Conservation (phyloP, 2,888 invertebrate species). For the Stratiomys singularior region DNA sequence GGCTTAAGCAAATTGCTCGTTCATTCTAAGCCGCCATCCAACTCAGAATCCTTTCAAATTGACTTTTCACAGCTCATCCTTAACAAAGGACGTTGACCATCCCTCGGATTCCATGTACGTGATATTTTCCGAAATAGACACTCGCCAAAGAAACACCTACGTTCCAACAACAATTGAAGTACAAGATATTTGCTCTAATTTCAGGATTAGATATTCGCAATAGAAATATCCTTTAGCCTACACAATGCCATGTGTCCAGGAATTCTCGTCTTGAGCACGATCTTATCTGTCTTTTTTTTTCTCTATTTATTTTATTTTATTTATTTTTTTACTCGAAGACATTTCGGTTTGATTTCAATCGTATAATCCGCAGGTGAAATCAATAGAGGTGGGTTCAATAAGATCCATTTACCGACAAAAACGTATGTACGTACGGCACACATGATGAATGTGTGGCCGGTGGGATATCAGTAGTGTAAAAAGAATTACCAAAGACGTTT, state of each 20-base stretch:
- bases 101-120: conserved; percentile 6
- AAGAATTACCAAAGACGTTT: conserved; percentile 3
- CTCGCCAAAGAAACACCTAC: background rate
- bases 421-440: background rate
- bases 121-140: background rate
- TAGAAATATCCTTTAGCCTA: conserved; percentile 2
- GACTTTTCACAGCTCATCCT: background rate
- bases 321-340: background rate
- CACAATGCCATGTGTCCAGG: background rate
- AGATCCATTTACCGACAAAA: background rate
- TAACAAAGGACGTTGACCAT: conserved; percentile 6
- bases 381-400: background rate
- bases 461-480: background rate
- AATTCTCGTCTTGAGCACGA: conserved; percentile 26
- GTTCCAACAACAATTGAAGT: background rate
- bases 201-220: conserved; percentile 40
- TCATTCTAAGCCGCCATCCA: background rate
- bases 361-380: background rate
- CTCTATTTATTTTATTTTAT: no score
- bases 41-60: conserved; percentile 5
- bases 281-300: no score
- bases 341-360: conserved; percentile 4
- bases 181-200: conserved; percentile 43
- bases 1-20: background rate
- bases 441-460: background rate